Conservation (phyloP, 2,797 vertebrate genomes). For the Coranthus polyacanthus region DNA sequence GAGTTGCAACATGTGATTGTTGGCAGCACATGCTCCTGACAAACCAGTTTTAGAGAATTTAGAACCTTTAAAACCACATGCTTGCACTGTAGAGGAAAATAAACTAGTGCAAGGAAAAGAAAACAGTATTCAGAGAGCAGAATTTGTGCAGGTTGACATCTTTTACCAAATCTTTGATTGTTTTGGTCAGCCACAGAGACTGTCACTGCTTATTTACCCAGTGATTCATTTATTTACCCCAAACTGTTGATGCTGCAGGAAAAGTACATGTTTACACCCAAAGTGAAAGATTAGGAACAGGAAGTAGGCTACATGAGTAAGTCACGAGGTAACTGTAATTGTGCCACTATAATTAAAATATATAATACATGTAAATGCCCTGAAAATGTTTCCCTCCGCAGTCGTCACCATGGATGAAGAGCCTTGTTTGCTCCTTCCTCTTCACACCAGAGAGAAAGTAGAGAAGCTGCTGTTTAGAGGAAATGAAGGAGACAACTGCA, state of each 20-base stretch:
- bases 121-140: not conserved
- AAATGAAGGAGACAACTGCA: constrained; percentile 61
- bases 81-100: constrained; percentile 1
- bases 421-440: constrained; percentile 86
- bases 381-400: constrained; percentile 54
- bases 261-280: not conserved
- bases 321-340: not conserved
- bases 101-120: constrained; percentile 1
- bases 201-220: not conserved
- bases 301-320: constrained; percentile 4
- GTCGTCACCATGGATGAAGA: constrained; percentile 89
- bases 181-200: too few relatives aligned
- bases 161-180: not conserved
- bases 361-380: not conserved
- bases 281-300: not conserved
- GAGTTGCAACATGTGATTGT: constrained; percentile 24
- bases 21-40: constrained; percentile 23
- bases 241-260: constrained; percentile 1
- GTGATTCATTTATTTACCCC: not conserved
- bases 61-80: constrained; percentile 41
- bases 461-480: constrained; percentile 91
- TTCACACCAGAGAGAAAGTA: constrained; percentile 92
- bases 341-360: not conserved
- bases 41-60: constrained; percentile 58
- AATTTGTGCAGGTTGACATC: not conserved